These are phyloP conservation scores for Crossocerus cetratus DNA, from an alignment of 2,888 invertebrate genomes.

Conservation along the genomic window DNA sequence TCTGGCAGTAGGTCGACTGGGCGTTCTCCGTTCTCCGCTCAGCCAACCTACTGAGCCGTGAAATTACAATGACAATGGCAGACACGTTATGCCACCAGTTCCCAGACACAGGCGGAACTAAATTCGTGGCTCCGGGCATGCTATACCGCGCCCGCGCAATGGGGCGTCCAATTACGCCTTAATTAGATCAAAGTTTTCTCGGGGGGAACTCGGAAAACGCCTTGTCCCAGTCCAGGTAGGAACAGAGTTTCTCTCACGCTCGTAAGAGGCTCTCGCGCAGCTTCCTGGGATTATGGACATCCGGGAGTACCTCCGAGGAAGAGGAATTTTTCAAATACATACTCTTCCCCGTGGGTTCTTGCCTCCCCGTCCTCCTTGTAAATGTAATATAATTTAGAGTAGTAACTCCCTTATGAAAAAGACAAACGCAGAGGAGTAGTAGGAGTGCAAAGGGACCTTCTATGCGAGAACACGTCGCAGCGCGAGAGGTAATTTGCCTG, in stretches of 20 bases:
- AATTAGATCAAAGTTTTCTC: slow-evolving; percentile 9
- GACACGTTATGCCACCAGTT: slow-evolving; percentile 29
- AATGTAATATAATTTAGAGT: slow-evolving; percentile 26
- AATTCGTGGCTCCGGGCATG: slow-evolving; percentile 11
- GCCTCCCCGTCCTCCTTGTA: not conserved
- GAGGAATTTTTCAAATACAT: not conserved
- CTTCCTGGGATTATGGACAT: slow-evolving; percentile 1
- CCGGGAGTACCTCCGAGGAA: not conserved
- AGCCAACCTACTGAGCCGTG: slow-evolving; percentile 41
- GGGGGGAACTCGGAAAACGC: slow-evolving; percentile 15
- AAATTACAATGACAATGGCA: slow-evolving; percentile 52
- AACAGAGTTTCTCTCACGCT: not conserved
- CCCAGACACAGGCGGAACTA: slow-evolving; percentile 27
- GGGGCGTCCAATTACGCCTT: slow-evolving; percentile 15
- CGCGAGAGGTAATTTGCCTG: not conserved
- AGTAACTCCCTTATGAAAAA: slow-evolving; percentile 7
- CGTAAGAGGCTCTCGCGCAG: not conserved
- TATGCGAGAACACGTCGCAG: not conserved
- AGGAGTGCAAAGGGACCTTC: not conserved
- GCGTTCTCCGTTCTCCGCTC: slow-evolving; percentile 14
- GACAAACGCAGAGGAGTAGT: not conserved
- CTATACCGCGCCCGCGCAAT: slow-evolving; percentile 6
- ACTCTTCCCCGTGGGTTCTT: too few species aligned
- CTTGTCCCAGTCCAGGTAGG: not conserved
- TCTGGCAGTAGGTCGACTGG: slow-evolving; percentile 1